These are phyloP conservation scores for Harpagifer antarcticus DNA, from an alignment of 2,797 vertebrate genomes.

Conservation along the genomic window DNA sequence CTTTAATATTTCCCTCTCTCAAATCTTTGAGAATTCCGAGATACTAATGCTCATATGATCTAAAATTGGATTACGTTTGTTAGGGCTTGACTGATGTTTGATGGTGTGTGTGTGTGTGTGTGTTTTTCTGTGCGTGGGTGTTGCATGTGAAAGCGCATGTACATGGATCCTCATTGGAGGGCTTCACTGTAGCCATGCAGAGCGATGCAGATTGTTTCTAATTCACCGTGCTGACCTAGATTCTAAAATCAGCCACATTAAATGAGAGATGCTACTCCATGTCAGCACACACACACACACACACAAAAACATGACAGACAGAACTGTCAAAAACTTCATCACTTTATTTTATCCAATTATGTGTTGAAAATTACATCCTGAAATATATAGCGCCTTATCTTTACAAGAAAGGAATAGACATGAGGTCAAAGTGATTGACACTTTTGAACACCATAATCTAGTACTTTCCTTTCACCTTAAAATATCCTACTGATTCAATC, in stretches of 20 bases:
- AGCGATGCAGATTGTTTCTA: slow-evolving; percentile 74
- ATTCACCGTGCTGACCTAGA: slow-evolving; percentile 80
- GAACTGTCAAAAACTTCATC: neutral
- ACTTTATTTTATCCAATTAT: no score
- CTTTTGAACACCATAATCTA: no score
- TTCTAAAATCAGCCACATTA: slow-evolving; percentile 63
- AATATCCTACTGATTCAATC: slow-evolving; percentile 46
- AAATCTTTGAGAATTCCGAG: slow-evolving; percentile 55
- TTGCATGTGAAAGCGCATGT: slow-evolving; percentile 22
- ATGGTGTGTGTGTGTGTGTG: slow-evolving; percentile 19
- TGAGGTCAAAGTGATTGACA: no score
- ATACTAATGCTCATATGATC: slow-evolving; percentile 49
- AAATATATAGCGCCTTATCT: no score
- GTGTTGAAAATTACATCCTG: no score
- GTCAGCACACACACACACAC: slow-evolving; percentile 36
- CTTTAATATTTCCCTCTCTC: slow-evolving; percentile 61
- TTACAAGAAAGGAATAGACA: no score
- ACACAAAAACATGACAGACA: neutral
- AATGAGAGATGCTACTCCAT: slow-evolving; percentile 41
- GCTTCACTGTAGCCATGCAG: slow-evolving; percentile 68
- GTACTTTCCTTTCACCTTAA: slow-evolving; percentile 34
- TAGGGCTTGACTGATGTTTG: slow-evolving; percentile 37
- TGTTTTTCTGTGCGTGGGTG: slow-evolving; percentile 22
- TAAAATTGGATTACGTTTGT: slow-evolving; percentile 68
- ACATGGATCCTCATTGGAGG: slow-evolving; percentile 51